Conservation (phyloP, 2,888 invertebrate species). For the Drosophila fulvimacula region DNA sequence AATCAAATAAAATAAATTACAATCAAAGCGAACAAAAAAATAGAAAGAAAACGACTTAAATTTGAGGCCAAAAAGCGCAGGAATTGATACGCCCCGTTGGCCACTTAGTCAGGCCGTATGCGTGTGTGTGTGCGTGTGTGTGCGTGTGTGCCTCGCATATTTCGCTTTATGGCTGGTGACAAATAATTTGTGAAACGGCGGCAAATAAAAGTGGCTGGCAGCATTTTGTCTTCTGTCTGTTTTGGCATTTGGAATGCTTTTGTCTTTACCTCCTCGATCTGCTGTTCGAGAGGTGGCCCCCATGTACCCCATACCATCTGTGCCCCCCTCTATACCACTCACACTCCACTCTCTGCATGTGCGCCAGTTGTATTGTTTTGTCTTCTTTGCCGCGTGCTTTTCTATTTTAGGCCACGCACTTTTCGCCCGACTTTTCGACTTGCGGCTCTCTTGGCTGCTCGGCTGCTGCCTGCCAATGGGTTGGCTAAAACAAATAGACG, state of each 20-base stretch:
- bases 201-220: slow-evolving; percentile 74
- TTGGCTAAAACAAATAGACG: slow-evolving; percentile 64
- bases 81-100: slow-evolving; percentile 77
- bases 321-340: background rate
- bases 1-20: slow-evolving; percentile 68
- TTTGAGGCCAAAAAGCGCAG: slow-evolving; percentile 65
- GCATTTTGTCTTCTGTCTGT: slow-evolving; percentile 40
- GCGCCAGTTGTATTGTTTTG: slow-evolving; percentile 32
- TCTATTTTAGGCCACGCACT: slow-evolving; percentile 69
- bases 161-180: slow-evolving; percentile 77
- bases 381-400: slow-evolving; percentile 35
- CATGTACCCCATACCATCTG: background rate
- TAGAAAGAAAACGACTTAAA: slow-evolving; percentile 42
- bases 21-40: slow-evolving; percentile 50
- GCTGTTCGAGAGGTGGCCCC: slow-evolving; percentile 15
- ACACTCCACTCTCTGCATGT: background rate
- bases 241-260: slow-evolving; percentile 71
- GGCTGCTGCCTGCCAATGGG: background rate
- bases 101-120: slow-evolving; percentile 60
- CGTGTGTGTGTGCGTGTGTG: slow-evolving; percentile 9
- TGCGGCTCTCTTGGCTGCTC: slow-evolving; percentile 1
- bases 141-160: slow-evolving; percentile 49
- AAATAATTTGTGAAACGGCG: slow-evolving; percentile 79
- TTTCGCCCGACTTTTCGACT: slow-evolving; percentile 44
- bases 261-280: slow-evolving; percentile 57